phyloP scores from a whole-genome alignment of 2,888 invertebrate genomes.

The Lottia gigantea region DNA sequence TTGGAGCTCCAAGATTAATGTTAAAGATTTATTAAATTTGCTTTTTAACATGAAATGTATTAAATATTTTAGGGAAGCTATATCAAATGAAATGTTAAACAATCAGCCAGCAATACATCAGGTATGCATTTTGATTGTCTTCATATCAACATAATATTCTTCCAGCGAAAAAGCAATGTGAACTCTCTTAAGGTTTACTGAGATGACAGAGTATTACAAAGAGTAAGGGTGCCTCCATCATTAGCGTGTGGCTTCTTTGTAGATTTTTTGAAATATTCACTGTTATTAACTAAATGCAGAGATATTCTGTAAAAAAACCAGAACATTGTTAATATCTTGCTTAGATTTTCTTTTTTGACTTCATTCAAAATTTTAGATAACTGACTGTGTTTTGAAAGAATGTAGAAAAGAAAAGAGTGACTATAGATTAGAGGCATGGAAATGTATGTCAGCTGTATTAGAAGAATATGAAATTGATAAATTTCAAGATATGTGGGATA shows the following conservation, averaged over 20 bases:
- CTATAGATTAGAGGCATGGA: conserved; percentile 81
- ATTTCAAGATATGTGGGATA: conserved; percentile 83
- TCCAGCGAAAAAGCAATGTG: not conserved
- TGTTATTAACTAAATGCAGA: too few relatives aligned
- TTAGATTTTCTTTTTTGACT: too few relatives aligned
- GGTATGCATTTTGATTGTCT: conserved; percentile 27
- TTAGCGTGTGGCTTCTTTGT: too few relatives aligned
- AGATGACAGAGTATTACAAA: too few relatives aligned
- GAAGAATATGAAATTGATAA: conserved; percentile 78
- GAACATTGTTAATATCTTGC: too few relatives aligned
- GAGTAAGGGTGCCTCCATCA: too few relatives aligned
- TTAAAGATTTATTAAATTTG: too few relatives aligned
- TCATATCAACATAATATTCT: not conserved
- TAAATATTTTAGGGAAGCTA: conserved; percentile 34
- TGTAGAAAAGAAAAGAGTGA: conserved; percentile 82
- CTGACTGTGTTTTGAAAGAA: conserved; percentile 82
- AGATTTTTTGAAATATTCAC: too few relatives aligned
- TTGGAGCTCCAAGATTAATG: too few relatives aligned
- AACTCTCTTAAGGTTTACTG: not conserved
- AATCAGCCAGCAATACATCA: conserved; percentile 41
- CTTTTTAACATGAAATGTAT: not conserved
- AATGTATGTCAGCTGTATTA: conserved; percentile 80
- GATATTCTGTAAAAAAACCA: too few relatives aligned
- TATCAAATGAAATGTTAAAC: conserved; percentile 33
- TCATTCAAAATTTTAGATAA: conserved; percentile 40